Evolutionary conservation across 2,113 vertebrate genomes (phyloP), one percentile per base, ranked within the genome.

Genomic region (Vanacampus margaritifer): DNA sequence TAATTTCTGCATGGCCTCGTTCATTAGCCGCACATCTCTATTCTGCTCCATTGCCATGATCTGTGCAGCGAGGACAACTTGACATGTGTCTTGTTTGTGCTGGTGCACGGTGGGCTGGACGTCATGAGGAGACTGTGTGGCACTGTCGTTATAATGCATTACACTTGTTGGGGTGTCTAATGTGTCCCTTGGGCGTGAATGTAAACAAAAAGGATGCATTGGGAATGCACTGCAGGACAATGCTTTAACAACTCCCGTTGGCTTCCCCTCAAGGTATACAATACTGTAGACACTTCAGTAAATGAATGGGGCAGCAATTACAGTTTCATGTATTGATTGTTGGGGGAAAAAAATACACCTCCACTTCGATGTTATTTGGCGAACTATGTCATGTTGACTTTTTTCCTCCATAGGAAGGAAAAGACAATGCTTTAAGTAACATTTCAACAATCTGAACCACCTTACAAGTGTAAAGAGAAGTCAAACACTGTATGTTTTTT

Each of bases 31-130:
- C 74, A 77, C 66, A 63, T 61, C 58, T 26, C 66, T 76, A 5
- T 62, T 69, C 59, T 67, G 74, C 70, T 88, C 86, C 80, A 88
- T 88, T 82, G 84, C 83, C 77, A 79, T 81, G 39, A 16, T 10
- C 39, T 23, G n/a, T 10, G 9, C 21, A 61, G 64, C 57, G 53
- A 67, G 54, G 53, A 41, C 50, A 71, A 81, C 54, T 74, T 74
- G 51, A 69, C 73, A 68, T 79, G 64, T 51, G 32, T 35, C 74
- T 53, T 73, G 62, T 61, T 67, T 24, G 23, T 1, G 17, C 36
- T 36, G 58, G 58, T 60, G 58, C 16, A 54, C n/a, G 23, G 12
- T 54, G 51, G 23, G 10, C 23, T 54, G 51, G 23, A 54, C 13
- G 23, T 54, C 64, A 60, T 0, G 2, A 63, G 45, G 23, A 64